Percentiles rank a stretch among this genome's conserved stretches.
Conservation (phyloP, 2,113 vertebrate species). For the Dolichotis patagonum region DNA sequence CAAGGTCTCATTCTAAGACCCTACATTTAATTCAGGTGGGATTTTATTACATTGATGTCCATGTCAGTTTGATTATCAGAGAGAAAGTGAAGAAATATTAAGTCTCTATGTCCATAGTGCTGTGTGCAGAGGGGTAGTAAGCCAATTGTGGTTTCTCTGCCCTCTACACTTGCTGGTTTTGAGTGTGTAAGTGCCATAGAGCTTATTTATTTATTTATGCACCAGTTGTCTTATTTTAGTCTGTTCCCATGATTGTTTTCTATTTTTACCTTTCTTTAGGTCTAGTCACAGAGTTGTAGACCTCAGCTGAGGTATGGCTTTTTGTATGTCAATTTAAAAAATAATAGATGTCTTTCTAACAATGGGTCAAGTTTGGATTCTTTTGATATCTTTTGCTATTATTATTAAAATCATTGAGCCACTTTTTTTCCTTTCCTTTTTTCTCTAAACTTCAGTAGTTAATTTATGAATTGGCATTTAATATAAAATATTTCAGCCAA, state of each 20-base stretch:
- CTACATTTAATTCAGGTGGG: conserved; percentile 16
- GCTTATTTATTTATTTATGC: background rate
- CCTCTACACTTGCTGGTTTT: background rate
- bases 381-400: conserved; percentile 19
- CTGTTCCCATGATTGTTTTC: background rate
- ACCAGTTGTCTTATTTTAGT: background rate
- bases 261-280: background rate
- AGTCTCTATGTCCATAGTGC: background rate
- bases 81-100: background rate
- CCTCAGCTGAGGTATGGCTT: background rate
- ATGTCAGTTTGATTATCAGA: background rate
- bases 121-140: background rate
- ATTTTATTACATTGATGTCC: background rate
- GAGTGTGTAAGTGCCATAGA: background rate
- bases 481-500: conserved; percentile 42
- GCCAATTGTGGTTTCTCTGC: background rate
- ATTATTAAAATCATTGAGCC: background rate
- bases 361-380: conserved; percentile 2
- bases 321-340: background rate
- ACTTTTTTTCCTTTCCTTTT: conserved; percentile 13
- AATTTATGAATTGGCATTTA: conserved; percentile 19
- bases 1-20: background rate
- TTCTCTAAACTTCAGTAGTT: background rate
- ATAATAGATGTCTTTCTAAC: background rate
- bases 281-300: background rate